phyloP scores from a whole-genome alignment of 2,888 invertebrate genomes.

The Maniola hyperantus region DNA sequence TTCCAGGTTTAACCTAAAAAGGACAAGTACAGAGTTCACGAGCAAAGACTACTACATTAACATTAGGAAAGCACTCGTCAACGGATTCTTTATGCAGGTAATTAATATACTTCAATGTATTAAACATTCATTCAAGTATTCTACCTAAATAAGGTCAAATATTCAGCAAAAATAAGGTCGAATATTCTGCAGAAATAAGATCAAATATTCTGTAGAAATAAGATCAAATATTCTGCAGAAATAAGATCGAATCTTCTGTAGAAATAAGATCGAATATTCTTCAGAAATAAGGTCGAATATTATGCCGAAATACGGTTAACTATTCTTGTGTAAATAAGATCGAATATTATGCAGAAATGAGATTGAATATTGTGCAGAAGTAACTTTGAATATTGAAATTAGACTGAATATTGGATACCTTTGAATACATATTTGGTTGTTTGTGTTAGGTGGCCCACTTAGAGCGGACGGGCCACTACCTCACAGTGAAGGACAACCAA shows the following conservation, averaged over 20 bases:
- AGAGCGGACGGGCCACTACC: slow-evolving; percentile 98
- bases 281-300: not conserved
- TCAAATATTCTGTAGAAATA: not conserved
- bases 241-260: too few species aligned
- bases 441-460: slow-evolving; percentile 93
- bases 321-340: not conserved
- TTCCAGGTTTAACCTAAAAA: slow-evolving; percentile 91
- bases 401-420: too few species aligned
- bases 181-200: not conserved
- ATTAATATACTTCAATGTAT: slow-evolving; percentile 12
- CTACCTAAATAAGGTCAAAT: too few species aligned
- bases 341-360: not conserved
- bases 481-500: slow-evolving; percentile 99
- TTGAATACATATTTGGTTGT: not conserved
- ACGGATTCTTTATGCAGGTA: slow-evolving; percentile 99
- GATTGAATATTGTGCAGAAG: too few species aligned
- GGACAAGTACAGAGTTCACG: slow-evolving; percentile 98
- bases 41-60: slow-evolving; percentile 99
- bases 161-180: not conserved
- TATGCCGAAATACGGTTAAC: not conserved
- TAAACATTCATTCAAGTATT: not conserved
- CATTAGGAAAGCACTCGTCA: slow-evolving; percentile 98
- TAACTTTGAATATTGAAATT: too few species aligned
- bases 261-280: not conserved
- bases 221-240: not conserved